These are phyloP conservation scores for Apeira syringaria DNA, from an alignment of 2,888 invertebrate genomes.

Conservation along the genomic window DNA sequence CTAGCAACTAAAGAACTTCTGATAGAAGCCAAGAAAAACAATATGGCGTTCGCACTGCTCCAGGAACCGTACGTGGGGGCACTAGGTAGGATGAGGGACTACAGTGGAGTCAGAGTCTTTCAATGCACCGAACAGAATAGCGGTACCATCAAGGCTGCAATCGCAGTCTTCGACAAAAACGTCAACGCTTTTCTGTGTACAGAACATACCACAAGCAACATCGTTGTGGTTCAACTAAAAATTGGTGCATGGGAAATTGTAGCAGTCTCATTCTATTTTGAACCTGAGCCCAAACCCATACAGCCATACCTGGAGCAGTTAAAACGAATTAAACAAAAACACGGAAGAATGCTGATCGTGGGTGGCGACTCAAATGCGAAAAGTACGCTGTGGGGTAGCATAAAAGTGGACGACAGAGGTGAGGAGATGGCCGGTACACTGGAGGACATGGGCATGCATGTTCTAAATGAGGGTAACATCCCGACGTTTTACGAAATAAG, in stretches of 20 bases:
- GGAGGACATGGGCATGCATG: constrained; percentile 21
- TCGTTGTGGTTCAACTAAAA: neutral
- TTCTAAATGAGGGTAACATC: constrained; percentile 21
- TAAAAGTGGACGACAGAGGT: constrained; percentile 7
- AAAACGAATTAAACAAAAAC: neutral
- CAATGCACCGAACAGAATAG: neutral
- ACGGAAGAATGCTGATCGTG: neutral
- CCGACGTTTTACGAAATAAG: neutral
- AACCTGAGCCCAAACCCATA: neutral
- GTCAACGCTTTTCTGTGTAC: neutral
- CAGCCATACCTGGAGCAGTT: neutral
- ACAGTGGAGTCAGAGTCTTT: no score
- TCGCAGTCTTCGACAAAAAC: neutral
- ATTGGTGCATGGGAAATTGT: neutral
- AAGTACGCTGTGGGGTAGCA: constrained; percentile 3
- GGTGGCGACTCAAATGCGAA: constrained; percentile 3
- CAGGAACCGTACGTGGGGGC: no score
- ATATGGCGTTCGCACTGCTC: no score
- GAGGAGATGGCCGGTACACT: constrained; percentile 11
- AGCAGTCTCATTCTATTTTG: neutral
- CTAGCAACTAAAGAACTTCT: constrained; percentile 6
- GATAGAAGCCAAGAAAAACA: no score
- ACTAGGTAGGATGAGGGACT: no score
- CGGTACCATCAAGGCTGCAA: neutral
- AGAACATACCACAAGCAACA: neutral